Evolutionary conservation across 1,140 invertebrate species (phyloP).

Genomic region (Heterodera carotae): DNA sequence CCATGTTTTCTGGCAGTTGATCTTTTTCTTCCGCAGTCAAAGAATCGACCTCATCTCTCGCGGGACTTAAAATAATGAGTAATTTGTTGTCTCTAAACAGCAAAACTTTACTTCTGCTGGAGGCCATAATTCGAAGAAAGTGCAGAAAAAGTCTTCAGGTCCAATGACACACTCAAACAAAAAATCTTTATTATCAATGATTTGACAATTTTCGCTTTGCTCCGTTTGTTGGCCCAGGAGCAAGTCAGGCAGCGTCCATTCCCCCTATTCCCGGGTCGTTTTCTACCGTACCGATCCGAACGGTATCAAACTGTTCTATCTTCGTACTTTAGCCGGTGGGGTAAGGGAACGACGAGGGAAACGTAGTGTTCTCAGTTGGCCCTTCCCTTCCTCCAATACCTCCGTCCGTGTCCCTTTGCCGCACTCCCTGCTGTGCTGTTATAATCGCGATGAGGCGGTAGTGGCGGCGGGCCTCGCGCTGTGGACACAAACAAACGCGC

Average conservation of each 20-base stretch:
- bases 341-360: too few relatives aligned
- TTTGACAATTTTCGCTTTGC: not conserved
- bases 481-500: constrained; percentile 20
- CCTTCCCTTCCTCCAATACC: not conserved
- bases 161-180: constrained; percentile 39
- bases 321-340: too few relatives aligned
- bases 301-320: too few relatives aligned
- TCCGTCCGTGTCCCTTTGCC: constrained; percentile 45
- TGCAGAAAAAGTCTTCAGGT: constrained; percentile 51
- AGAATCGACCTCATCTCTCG: not conserved
- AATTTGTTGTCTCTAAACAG: not conserved
- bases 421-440: not conserved
- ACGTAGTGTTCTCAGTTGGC: too few relatives aligned
- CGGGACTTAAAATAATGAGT: constrained; percentile 5
- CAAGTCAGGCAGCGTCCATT: too few relatives aligned
- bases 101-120: not conserved
- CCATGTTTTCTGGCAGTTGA: not conserved
- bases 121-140: constrained; percentile 29
- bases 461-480: constrained; percentile 48
- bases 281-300: too few relatives aligned
- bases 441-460: constrained; percentile 49
- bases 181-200: too few relatives aligned
- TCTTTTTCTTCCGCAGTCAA: not conserved
- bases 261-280: too few relatives aligned
- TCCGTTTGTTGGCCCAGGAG: too few relatives aligned